phyloP scores from a whole-genome alignment of 2,888 invertebrate species.

The Cerceris ruficornis region DNA sequence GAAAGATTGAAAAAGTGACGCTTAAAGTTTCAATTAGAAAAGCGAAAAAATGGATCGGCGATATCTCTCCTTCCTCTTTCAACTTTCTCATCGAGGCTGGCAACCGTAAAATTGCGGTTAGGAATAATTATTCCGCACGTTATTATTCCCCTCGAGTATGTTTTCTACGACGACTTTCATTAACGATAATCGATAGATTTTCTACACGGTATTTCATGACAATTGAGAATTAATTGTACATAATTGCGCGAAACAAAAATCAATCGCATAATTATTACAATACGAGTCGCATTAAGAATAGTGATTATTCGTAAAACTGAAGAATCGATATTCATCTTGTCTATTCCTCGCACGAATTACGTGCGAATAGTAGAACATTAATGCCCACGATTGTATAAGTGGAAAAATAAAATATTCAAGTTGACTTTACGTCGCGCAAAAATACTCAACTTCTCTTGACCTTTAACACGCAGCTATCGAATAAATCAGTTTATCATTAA shows the following conservation, averaged over 20 bases:
- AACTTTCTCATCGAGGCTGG: constrained; percentile 36
- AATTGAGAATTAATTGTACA: too few relatives aligned
- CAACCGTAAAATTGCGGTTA: constrained; percentile 51
- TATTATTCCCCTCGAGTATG: constrained; percentile 41
- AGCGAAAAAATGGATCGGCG: constrained; percentile 60
- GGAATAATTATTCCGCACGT: constrained; percentile 47
- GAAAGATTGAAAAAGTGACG: constrained; percentile 36
- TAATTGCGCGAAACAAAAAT: too few relatives aligned
- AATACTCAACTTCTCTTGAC: too few relatives aligned
- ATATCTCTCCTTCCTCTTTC: constrained; percentile 28
- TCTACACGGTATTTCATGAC: too few relatives aligned
- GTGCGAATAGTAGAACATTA: not conserved
- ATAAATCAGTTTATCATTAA: not conserved
- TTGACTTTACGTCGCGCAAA: too few relatives aligned
- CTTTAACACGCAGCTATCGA: not conserved
- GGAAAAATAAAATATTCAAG: too few relatives aligned
- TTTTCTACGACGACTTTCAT: not conserved
- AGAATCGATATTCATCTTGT: too few relatives aligned
- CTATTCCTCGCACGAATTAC: not conserved
- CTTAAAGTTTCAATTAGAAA: constrained; percentile 36
- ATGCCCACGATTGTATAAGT: too few relatives aligned
- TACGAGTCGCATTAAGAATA: too few relatives aligned
- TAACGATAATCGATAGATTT: too few relatives aligned
- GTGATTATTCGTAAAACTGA: too few relatives aligned
- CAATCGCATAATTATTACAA: too few relatives aligned